Conservation (phyloP, 1,140 invertebrate genomes). For the Pentalonia nigronervosa region DNA sequence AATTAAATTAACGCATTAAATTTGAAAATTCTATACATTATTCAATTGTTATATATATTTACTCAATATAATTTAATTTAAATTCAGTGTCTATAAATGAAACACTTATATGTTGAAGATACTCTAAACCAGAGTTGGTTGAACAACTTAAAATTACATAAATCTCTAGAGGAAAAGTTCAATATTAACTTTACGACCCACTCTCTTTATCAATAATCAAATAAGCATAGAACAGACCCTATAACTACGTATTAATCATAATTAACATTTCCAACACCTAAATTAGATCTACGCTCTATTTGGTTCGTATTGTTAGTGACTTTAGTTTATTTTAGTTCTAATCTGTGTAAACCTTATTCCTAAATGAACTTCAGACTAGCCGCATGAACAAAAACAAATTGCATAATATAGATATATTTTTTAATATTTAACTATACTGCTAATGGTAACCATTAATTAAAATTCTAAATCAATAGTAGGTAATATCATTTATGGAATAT, state of each 20-base stretch:
- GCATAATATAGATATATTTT: background rate
- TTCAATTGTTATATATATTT: background rate
- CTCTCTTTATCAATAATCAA: slow-evolving; percentile 42
- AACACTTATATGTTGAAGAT: background rate
- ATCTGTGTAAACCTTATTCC: background rate
- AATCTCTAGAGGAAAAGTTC: slow-evolving; percentile 27
- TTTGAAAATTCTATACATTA: background rate
- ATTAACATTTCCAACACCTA: slow-evolving; percentile 31
- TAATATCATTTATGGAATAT: background rate
- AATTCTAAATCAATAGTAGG: background rate
- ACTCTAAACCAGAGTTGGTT: background rate
- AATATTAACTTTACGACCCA: slow-evolving; percentile 24
- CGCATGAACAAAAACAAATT: background rate
- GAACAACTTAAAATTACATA: slow-evolving; percentile 15
- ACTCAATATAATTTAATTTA: background rate
- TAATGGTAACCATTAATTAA: background rate
- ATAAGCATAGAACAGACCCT: slow-evolving; percentile 26
- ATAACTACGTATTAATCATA: background rate
- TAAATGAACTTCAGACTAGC: background rate
- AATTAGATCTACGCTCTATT: background rate
- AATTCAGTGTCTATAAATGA: background rate
- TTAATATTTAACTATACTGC: background rate
- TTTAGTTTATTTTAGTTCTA: background rate
- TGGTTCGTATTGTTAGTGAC: background rate
- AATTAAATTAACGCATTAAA: background rate